Percentiles rank a stretch among this genome's conserved stretches.
Conservation (phyloP, 2,797 vertebrate species). For the Vipera ursinii region DNA sequence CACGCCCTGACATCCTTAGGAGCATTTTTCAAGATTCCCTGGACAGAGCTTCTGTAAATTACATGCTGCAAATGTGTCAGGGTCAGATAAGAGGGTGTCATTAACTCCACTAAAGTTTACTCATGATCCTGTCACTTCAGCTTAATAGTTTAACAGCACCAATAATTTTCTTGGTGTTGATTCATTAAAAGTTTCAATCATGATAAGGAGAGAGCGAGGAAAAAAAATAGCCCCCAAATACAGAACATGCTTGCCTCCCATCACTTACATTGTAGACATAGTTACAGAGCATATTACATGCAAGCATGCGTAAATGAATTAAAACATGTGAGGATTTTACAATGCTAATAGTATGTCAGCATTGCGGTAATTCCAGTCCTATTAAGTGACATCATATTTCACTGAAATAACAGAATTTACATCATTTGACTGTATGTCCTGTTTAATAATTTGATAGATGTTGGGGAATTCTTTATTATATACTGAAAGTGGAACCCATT, state of each 20-base stretch:
- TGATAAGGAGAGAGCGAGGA: slow-evolving; percentile 43
- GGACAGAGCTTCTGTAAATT: slow-evolving; percentile 89
- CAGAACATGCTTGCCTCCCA: slow-evolving; percentile 70
- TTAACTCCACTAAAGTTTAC: slow-evolving; percentile 77
- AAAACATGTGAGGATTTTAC: slow-evolving; percentile 78
- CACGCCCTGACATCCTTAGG: slow-evolving; percentile 81
- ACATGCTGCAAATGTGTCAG: slow-evolving; percentile 85
- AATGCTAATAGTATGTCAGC: slow-evolving; percentile 58
- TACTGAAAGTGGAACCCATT: neutral
- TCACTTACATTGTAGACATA: slow-evolving; percentile 76
- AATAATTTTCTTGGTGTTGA: slow-evolving; percentile 66
- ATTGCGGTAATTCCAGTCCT: slow-evolving; percentile 45
- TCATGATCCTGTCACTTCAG: slow-evolving; percentile 68
- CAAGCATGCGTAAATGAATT: slow-evolving; percentile 79
- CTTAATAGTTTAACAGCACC: slow-evolving; percentile 67
- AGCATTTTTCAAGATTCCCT: slow-evolving; percentile 84
- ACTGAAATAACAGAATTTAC: slow-evolving; percentile 48
- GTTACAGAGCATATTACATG: slow-evolving; percentile 72
- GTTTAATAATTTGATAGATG: slow-evolving; percentile 40
- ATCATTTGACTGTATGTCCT: slow-evolving; percentile 47
- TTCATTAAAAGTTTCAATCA: slow-evolving; percentile 74
- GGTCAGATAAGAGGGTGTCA: slow-evolving; percentile 83
- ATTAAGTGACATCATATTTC: slow-evolving; percentile 49
- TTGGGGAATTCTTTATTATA: neutral
- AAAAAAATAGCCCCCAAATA: slow-evolving; percentile 53